These are phyloP conservation scores for Ophonus ardosiacus DNA, from an alignment of 2,888 invertebrate genomes.

Conservation along the genomic window DNA sequence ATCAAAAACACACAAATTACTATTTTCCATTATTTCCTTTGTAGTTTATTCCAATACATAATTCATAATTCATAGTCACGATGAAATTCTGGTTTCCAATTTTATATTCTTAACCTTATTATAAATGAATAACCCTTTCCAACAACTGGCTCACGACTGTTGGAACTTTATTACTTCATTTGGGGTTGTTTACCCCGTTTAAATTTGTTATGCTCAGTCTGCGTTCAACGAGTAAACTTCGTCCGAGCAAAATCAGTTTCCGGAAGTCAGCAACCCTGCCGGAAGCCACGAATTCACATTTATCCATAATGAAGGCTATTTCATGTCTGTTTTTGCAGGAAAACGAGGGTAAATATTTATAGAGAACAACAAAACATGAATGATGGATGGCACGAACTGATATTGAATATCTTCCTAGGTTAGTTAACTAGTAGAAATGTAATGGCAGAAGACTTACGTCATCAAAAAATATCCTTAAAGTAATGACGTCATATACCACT, in stretches of 20 bases:
- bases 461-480: no score
- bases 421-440: neutral
- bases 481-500: no score
- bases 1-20: neutral
- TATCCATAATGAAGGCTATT: constrained; percentile 28
- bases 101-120: neutral
- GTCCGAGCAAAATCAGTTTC: constrained; percentile 17
- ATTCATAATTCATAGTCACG: neutral
- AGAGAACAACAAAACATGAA: neutral
- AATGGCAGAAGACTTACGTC: no score
- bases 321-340: neutral
- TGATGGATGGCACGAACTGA: neutral
- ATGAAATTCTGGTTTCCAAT: neutral
- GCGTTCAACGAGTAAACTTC: constrained; percentile 28
- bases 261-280: constrained; percentile 27
- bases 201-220: constrained; percentile 10
- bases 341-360: neutral
- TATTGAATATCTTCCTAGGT: neutral
- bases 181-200: constrained; percentile 22
- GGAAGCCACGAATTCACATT: constrained; percentile 10
- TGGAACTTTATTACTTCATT: neutral
- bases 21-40: neutral
- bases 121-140: neutral
- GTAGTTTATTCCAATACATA: neutral
- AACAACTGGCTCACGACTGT: neutral